Conservation (phyloP, 2,113 vertebrate species). For the Heptranchias perlo region DNA sequence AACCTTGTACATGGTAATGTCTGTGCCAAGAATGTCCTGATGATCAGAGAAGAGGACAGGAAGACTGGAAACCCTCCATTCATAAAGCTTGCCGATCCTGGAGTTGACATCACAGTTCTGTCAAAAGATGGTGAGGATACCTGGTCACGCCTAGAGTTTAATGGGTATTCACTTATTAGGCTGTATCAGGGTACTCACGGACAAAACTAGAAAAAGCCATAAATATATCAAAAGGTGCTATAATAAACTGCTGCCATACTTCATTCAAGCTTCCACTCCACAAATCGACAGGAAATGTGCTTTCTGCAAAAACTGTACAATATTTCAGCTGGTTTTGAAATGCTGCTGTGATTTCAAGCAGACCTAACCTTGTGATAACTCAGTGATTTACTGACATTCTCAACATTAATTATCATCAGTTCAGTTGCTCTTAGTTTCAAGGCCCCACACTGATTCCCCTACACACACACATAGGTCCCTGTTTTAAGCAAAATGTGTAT, state of each 20-base stretch:
- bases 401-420: background rate
- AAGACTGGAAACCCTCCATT: constrained; percentile 82
- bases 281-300: background rate
- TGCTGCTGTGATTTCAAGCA: background rate
- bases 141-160: background rate
- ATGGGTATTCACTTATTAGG: background rate
- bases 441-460: background rate
- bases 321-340: background rate
- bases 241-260: background rate
- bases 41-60: constrained; percentile 89
- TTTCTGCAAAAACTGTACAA: background rate
- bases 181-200: background rate
- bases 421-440: background rate
- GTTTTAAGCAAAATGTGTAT: background rate
- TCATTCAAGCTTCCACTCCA: background rate
- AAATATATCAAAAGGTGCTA: too few relatives aligned
- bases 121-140: constrained; percentile 80
- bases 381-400: background rate
- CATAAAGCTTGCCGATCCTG: constrained; percentile 93
- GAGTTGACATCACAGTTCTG: constrained; percentile 83
- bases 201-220: too few relatives aligned
- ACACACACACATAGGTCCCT: background rate
- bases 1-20: constrained; percentile 84
- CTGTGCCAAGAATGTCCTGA: constrained; percentile 87
- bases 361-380: background rate